These are phyloP conservation scores for Porites lobata DNA, from an alignment of 92 coral and sea anemone genomes.

Conservation along the genomic window DNA sequence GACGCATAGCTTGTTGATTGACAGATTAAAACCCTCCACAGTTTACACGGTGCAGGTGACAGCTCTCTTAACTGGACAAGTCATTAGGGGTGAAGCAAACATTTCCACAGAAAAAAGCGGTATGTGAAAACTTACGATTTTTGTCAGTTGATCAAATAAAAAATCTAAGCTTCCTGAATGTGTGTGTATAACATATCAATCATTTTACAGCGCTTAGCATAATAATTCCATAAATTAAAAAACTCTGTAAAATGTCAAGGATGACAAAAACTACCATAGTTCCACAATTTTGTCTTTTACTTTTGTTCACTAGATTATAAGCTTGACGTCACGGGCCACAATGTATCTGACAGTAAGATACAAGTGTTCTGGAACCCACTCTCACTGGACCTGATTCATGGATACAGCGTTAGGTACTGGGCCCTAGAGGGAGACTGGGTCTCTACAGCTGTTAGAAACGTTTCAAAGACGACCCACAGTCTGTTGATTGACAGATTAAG, in stretches of 20 bases:
- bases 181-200: neutral
- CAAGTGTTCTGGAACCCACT: conserved; percentile 15
- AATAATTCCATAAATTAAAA: neutral
- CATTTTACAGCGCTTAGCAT: neutral
- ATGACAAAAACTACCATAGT: neutral
- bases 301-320: neutral
- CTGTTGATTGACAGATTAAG: neutral
- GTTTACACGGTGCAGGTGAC: conserved; percentile 1
- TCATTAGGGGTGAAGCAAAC: neutral
- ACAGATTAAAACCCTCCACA: neutral
- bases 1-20: neutral
- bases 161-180: neutral
- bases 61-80: neutral
- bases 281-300: too few relatives aligned
- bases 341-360: neutral
- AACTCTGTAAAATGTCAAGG: neutral
- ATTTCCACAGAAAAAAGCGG: conserved; percentile 20
- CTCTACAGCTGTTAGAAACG: neutral
- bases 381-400: neutral
- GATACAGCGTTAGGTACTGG: conserved; percentile 14
- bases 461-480: neutral
- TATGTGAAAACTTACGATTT: neutral
- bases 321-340: neutral
- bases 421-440: neutral
- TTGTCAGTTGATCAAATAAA: neutral